Evolutionary conservation across 2,888 invertebrate species (phyloP), one percentile per base, ranked within the genome.

Genomic region (Criorhina ranunculi): DNA sequence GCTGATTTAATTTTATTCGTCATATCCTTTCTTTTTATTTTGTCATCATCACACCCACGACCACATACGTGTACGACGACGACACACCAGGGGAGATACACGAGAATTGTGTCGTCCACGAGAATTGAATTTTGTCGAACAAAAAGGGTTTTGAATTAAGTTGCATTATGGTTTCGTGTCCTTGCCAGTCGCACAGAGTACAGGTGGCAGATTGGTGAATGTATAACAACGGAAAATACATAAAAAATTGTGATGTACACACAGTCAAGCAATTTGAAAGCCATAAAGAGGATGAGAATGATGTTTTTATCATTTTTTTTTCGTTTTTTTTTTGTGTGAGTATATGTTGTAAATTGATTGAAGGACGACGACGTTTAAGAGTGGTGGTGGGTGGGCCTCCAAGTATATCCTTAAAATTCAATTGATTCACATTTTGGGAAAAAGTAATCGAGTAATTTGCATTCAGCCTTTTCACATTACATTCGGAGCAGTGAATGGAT

Each of bases 1-100:
- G 80, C 85, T 85, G 85, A 85, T 85, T 85, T 85, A 85, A 85
- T 85, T 85, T 85, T 85, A 85, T 85, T 85, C 85, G 60, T 77
- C 85, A 85, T 70, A 75, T 85, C 75, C 80, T 80, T 75, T 75
- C 60, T 70, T 81, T 66, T 77, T 69, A 53, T 60, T 44, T 60
- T 60, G 62, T 62, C 77, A 60, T 69, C 77, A 62, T 62, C 53
- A 37, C 57, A 24, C 57, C 11, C 15, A 12, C 57, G 15, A 11
- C 55, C 35, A 12, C 40, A 24, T 12, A 5, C 35, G 2, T 6
- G 1, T 9, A 15, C 42, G 1, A 67, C 31, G n/a, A 9, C 0
- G 29, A 15, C 31, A 37, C 15, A 15, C 67, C 44, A 76, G 40
- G 33, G 9, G 42, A 31, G 53, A 64, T 17, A 12, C 15, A 19